Conservation (phyloP, 1,140 invertebrate species). For the Bombyx mandarina region DNA sequence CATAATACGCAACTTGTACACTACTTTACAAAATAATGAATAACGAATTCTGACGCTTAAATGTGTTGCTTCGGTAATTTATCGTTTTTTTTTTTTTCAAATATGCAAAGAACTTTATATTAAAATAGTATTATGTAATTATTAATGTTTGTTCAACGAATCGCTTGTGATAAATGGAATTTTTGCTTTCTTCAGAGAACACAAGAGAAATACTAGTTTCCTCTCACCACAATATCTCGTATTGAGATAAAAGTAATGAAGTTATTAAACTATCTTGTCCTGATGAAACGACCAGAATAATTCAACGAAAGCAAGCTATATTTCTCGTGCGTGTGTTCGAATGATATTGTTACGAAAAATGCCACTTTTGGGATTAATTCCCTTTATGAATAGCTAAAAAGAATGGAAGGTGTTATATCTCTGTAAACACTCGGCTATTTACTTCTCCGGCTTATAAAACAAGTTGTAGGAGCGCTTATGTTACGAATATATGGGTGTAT, state of each 20-base stretch:
- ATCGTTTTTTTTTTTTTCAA: background rate
- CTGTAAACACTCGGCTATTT: constrained; percentile 6
- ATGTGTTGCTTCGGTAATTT: no score
- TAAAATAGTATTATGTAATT: constrained; percentile 1
- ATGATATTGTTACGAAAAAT: constrained; percentile 6
- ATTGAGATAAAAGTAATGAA: no score
- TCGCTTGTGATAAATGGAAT: no score
- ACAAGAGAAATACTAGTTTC: no score
- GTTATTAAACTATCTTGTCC: no score
- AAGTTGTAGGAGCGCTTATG: constrained; percentile 3
- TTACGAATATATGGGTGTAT: no score
- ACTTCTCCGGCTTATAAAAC: constrained; percentile 5
- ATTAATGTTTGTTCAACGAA: background rate
- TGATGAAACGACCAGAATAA: background rate
- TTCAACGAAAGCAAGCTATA: background rate
- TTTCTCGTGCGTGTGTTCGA: background rate
- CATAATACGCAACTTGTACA: background rate
- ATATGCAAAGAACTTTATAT: constrained; percentile 10
- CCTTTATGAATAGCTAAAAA: constrained; percentile 8
- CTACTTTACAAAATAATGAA: no score
- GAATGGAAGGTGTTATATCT: constrained; percentile 6
- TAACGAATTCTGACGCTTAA: no score
- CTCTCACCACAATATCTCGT: no score
- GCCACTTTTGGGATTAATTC: constrained; percentile 2
- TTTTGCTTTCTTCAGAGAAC: no score